These are phyloP conservation scores for Psettodes erumei DNA, from an alignment of 2,113 vertebrate species.

Conservation along the genomic window DNA sequence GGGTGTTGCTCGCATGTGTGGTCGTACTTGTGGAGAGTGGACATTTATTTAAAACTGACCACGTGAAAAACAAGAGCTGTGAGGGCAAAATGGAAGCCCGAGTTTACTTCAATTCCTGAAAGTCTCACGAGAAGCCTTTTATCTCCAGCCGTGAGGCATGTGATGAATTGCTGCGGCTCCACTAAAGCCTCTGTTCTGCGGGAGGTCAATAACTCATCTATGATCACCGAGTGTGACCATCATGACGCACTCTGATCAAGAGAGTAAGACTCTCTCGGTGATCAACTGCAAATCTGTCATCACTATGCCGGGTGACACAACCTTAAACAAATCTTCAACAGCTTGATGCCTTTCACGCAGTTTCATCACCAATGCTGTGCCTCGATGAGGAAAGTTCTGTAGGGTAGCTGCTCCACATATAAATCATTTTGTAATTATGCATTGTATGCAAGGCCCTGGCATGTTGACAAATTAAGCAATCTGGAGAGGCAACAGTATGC, in stretches of 20 bases:
- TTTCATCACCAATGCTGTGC: slow-evolving; percentile 51
- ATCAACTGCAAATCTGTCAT: slow-evolving; percentile 74
- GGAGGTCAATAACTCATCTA: slow-evolving; percentile 82
- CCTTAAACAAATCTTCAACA: slow-evolving; percentile 73
- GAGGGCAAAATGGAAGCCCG: slow-evolving; percentile 26
- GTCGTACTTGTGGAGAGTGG: background rate
- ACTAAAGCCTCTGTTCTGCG: slow-evolving; percentile 65
- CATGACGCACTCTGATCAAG: slow-evolving; percentile 73
- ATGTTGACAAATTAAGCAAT: slow-evolving; percentile 79
- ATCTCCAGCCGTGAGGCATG: slow-evolving; percentile 55
- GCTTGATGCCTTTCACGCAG: slow-evolving; percentile 53
- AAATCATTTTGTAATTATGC: slow-evolving; percentile 80
- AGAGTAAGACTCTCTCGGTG: slow-evolving; percentile 63
- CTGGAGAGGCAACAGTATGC: slow-evolving; percentile 53
- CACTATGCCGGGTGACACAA: slow-evolving; percentile 56
- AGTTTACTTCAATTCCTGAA: slow-evolving; percentile 53
- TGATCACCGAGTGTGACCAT: slow-evolving; percentile 77
- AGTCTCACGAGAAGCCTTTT: slow-evolving; percentile 53
- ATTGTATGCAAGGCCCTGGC: slow-evolving; percentile 64
- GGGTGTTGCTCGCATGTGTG: background rate
- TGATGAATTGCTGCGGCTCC: slow-evolving; percentile 79
- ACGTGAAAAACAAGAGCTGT: background rate
- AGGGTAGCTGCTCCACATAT: slow-evolving; percentile 53
- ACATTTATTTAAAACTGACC: slow-evolving; percentile 10
- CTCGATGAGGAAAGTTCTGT: slow-evolving; percentile 45